Evolutionary conservation across 2,113 vertebrate genomes (phyloP).

Genomic region (western clawed frog (Xenopus tropicalis)): DNA sequence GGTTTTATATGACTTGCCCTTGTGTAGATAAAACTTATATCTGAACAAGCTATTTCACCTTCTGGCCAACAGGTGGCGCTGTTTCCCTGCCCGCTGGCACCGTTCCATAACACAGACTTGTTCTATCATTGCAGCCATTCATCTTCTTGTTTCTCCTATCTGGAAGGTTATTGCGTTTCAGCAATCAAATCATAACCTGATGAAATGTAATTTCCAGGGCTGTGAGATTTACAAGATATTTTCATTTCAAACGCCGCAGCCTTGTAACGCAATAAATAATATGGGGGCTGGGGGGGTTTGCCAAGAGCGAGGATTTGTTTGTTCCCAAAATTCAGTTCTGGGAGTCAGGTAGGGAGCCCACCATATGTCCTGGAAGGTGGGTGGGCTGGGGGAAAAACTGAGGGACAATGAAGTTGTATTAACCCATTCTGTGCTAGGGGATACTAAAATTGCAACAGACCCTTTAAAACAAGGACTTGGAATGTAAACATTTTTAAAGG

Average conservation of each 20-base stretch:
- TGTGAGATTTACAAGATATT: slow-evolving; percentile 3
- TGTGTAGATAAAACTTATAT: too few species aligned
- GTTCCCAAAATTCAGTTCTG: too few species aligned
- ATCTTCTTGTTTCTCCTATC: not conserved
- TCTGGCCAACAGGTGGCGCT: not conserved
- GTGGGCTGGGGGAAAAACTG: slow-evolving; percentile 47
- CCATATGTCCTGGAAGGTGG: slow-evolving; percentile 50
- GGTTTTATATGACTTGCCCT: too few species aligned
- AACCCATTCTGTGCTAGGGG: not conserved
- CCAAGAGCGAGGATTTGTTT: too few species aligned
- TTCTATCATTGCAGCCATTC: not conserved
- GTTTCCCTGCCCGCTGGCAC: not conserved
- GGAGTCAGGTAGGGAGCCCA: slow-evolving; percentile 25
- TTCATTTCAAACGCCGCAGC: not conserved
- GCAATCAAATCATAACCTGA: slow-evolving; percentile 10
- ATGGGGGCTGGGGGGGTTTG: not conserved
- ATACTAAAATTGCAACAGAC: too few species aligned
- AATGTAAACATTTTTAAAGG: too few species aligned
- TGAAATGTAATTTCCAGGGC: not conserved
- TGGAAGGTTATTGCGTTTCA: slow-evolving; percentile 5
- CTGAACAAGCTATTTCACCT: too few species aligned
- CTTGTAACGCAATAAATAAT: not conserved
- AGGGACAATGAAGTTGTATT: slow-evolving; percentile 50
- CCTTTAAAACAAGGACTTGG: too few species aligned
- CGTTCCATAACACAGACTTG: not conserved